Evolutionary conservation across 23 tunicate genomes (phyloP).

Genomic region (Styela plicata): DNA sequence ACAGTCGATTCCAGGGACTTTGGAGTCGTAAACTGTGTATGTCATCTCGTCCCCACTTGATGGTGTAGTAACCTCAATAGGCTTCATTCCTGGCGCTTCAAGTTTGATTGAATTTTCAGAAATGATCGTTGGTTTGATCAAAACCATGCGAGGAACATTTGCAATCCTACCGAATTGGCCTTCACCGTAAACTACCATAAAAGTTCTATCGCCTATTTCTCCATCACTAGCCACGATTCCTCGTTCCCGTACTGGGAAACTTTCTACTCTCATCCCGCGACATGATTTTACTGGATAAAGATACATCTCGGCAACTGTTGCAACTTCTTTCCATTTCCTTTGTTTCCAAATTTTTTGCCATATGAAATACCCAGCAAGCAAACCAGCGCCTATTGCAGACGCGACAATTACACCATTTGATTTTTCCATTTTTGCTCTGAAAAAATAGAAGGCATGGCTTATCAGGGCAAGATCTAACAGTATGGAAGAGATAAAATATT

Average conservation of each 20-base stretch:
- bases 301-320: conserved; percentile 22
- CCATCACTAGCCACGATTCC: not conserved
- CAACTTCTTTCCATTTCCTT: conserved; percentile 38
- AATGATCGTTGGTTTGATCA: not conserved
- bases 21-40: conserved; percentile 40
- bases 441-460: too few species aligned
- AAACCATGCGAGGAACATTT: conserved; percentile 29
- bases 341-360: not conserved
- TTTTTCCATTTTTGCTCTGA: too few species aligned
- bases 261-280: conserved; percentile 3
- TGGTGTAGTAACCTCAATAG: not conserved
- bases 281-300: conserved; percentile 40
- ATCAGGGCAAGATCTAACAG: too few species aligned
- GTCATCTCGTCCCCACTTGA: not conserved
- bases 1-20: conserved; percentile 50
- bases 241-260: not conserved
- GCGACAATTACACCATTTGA: not conserved
- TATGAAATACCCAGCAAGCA: not conserved
- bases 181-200: not conserved
- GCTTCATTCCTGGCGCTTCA: not conserved
- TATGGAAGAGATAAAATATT: too few species aligned
- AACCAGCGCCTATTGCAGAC: not conserved
- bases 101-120: not conserved
- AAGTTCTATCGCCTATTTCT: not conserved
- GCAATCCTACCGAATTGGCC: conserved; percentile 28